Base-by-base conservation (phyloP, 2,888 invertebrate species). In the Morpho helenor region DNA sequence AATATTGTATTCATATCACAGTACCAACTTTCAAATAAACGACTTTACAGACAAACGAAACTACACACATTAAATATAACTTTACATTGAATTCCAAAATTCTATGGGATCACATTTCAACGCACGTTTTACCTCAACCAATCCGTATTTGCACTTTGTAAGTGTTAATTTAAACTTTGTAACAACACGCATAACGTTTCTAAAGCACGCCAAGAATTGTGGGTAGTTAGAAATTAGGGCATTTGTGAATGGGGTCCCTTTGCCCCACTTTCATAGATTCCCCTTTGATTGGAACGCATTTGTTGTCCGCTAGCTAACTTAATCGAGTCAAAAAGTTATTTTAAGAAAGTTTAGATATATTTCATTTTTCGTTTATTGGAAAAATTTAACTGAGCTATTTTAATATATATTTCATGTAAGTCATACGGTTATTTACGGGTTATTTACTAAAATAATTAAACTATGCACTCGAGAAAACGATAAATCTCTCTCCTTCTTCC, bases 271-370 rank as follows among this genome's bases (percentile, higher is more conserved):
- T 52, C 54, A 42, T 49, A 59, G 55, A 43, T 43, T 31, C 54
- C 57, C 49, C 48, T 52, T 49, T 61, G 58, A 54, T 16, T 16
- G 16, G 16, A 16, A 16, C 54, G 44, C 55, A 58, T 61, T 61
- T 58, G 55, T 52, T 58, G 51, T 61, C 58, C 8, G 54, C 48
- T 48, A 58, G 52, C 42, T 58, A 54, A 49, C 47, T 45, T 53
- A 57, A 61, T 57, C 58, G 58, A 44, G 54, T 40, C 16, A 16
- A 16, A 16, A 16, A 16, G 16, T 16, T 16, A 16, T 16, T 16
- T 16, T 16, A 16, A 16, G 16, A 16, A 16, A 16, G 16, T 16
- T 16, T 16, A 16, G 16, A 16, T 16, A 16, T 16, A 16, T 16
- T 16, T 16, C 16, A 16, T 16, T 16, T 16, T 16, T 16, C 16